Percentiles rank a stretch among this genome's conserved stretches.
These are phyloP conservation scores for Craniophora ligustri DNA, from an alignment of 2,888 invertebrate genomes.

Conservation along the genomic window DNA sequence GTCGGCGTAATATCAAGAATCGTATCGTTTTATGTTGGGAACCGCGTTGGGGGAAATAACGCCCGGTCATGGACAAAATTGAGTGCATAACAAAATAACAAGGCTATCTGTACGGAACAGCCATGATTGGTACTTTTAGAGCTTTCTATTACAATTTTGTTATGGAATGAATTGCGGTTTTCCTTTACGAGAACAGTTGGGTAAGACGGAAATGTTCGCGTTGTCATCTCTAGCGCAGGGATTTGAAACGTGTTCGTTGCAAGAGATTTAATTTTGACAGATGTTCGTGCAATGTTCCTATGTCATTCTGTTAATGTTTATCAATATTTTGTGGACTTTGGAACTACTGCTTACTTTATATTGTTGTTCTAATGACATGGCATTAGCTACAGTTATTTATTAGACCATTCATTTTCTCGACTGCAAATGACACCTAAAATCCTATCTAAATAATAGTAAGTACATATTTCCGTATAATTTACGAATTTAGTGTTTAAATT, in stretches of 20 bases:
- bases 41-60: slow-evolving; percentile 51
- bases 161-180: slow-evolving; percentile 49
- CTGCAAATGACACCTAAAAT: background rate
- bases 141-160: slow-evolving; percentile 42
- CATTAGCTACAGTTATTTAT: too few relatives aligned
- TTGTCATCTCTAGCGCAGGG: slow-evolving; percentile 2
- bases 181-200: slow-evolving; percentile 27
- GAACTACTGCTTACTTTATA: background rate
- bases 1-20: slow-evolving; percentile 23
- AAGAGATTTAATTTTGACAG: slow-evolving; percentile 20
- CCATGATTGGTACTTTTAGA: slow-evolving; percentile 30
- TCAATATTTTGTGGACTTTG: background rate
- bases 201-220: slow-evolving; percentile 38
- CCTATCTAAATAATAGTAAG: background rate
- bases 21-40: slow-evolving; percentile 20
- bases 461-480: background rate
- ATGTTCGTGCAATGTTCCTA: slow-evolving; percentile 11
- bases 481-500: background rate
- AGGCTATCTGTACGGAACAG: slow-evolving; percentile 40
- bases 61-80: slow-evolving; percentile 65
- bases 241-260: slow-evolving; percentile 13
- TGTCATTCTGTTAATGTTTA: slow-evolving; percentile 20
- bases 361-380: background rate
- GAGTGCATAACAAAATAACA: slow-evolving; percentile 50
- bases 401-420: background rate